These are phyloP conservation scores for Sebastes minor DNA, from an alignment of 2,797 vertebrate species.

Conservation along the genomic window DNA sequence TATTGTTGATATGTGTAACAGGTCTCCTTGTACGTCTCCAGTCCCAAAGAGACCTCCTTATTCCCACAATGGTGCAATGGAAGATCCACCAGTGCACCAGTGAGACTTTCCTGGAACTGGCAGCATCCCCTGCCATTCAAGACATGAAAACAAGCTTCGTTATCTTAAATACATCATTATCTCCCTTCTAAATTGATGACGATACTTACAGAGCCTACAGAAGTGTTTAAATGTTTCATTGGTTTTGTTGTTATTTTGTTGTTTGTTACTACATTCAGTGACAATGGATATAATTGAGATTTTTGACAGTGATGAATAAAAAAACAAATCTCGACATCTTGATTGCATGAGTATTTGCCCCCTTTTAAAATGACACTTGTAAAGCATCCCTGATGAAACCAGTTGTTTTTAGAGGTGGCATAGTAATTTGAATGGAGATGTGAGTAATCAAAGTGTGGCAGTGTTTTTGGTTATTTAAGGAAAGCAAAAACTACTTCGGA, in stretches of 20 bases:
- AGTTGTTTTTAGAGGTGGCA: neutral
- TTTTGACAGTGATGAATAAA: neutral
- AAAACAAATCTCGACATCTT: neutral
- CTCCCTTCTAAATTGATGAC: neutral
- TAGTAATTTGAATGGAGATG: neutral
- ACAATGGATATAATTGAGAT: neutral
- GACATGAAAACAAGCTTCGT: conserved; percentile 56
- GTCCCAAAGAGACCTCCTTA: conserved; percentile 54
- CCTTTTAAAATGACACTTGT: neutral
- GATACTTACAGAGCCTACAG: neutral
- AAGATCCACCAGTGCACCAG: conserved; percentile 63
- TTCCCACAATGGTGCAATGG: conserved; percentile 58
- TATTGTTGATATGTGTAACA: conserved; percentile 14
- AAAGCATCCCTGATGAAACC: neutral
- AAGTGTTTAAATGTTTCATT: neutral
- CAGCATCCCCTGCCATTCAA: conserved; percentile 45
- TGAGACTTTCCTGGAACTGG: conserved; percentile 52
- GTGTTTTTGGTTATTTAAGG: neutral
- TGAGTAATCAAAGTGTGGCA: neutral
- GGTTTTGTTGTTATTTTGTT: neutral
- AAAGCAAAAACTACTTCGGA: neutral
- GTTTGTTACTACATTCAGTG: neutral
- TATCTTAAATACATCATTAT: conserved; percentile 34
- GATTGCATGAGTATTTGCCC: neutral
- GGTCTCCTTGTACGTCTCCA: conserved; percentile 3